Evolutionary conservation across 1,140 invertebrate genomes (phyloP).

Genomic region (Drosophila truncata): DNA sequence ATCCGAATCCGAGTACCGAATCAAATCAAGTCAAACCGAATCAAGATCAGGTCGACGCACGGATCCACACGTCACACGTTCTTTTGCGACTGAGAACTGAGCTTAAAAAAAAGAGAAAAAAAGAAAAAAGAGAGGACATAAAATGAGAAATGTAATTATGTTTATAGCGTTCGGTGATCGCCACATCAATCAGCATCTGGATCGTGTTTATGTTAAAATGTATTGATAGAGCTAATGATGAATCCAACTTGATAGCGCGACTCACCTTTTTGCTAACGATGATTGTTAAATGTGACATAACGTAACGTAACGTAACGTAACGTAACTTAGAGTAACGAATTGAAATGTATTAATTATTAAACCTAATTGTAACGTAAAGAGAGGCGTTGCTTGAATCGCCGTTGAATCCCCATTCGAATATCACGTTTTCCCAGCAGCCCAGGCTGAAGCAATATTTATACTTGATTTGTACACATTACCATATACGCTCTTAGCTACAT

Average conservation of each 20-base stretch:
- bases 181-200: constrained; percentile 12
- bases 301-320: constrained; percentile 30
- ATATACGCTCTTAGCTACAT: constrained; percentile 19
- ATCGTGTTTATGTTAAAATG: constrained; percentile 6
- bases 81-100: constrained; percentile 64
- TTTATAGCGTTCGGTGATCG: constrained; percentile 11
- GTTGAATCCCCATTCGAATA: constrained; percentile 9
- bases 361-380: constrained; percentile 19
- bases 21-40: constrained; percentile 20
- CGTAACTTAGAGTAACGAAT: constrained; percentile 37
- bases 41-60: constrained; percentile 29
- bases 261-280: constrained; percentile 11
- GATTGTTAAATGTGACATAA: constrained; percentile 53
- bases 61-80: constrained; percentile 36
- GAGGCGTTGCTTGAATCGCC: neutral
- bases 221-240: constrained; percentile 18
- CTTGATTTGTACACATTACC: constrained; percentile 24
- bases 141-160: neutral
- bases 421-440: neutral
- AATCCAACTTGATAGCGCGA: constrained; percentile 4
- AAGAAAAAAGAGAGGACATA: neutral
- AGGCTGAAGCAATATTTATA: constrained; percentile 21
- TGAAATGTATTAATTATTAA: constrained; percentile 11
- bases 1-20: constrained; percentile 34
- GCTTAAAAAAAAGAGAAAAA: constrained; percentile 39